Conservation (phyloP, 2,888 invertebrate species). For the Ferrisia virgata region DNA sequence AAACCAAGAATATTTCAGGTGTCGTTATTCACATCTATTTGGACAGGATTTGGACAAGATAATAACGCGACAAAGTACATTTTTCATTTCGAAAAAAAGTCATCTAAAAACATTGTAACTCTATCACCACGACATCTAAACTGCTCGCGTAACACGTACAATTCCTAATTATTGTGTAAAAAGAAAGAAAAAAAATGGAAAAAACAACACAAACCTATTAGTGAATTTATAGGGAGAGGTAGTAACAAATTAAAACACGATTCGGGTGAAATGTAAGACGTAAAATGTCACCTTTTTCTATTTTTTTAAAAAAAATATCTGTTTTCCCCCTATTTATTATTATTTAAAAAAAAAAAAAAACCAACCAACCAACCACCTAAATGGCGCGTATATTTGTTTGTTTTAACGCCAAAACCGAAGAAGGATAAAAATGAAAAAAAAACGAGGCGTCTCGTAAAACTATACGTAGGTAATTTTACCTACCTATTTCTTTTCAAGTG, state of each 20-base stretch:
- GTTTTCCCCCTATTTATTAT: not conserved
- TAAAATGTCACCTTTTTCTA: not conserved
- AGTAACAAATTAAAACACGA: not conserved
- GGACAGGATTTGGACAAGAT: too few relatives aligned
- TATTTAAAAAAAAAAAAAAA: not conserved
- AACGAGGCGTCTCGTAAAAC: not conserved
- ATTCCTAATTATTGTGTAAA: not conserved
- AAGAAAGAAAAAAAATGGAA: not conserved
- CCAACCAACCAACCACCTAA: too few relatives aligned
- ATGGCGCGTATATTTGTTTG: conserved; percentile 7
- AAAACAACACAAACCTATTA: not conserved
- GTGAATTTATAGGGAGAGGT: not conserved
- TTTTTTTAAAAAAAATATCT: not conserved
- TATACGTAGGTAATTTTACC: not conserved
- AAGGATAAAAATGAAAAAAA: not conserved
- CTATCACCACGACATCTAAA: not conserved
- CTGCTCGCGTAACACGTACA: not conserved
- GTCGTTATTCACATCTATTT: too few relatives aligned
- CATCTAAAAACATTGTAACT: not conserved
- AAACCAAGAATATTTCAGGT: too few relatives aligned
- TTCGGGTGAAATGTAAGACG: not conserved
- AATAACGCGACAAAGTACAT: not conserved
- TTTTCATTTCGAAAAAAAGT: not conserved
- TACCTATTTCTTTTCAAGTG: not conserved
- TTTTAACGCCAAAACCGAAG: not conserved